phyloP scores from a whole-genome alignment of 2,797 vertebrate species.

The Hydrocynus forskahlii region DNA sequence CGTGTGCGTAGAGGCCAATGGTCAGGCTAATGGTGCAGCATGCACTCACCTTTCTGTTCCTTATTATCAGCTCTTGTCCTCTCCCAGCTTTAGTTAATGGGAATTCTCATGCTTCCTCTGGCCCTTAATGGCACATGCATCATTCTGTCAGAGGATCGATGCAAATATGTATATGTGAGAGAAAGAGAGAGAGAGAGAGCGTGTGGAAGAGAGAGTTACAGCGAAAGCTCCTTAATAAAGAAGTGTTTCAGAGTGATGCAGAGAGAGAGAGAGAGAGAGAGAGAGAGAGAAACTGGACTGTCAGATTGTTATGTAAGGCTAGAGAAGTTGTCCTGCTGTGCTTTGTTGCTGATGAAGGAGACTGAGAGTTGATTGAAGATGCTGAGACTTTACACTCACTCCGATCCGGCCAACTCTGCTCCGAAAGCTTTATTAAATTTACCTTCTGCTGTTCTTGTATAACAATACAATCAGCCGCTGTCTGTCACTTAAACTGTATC shows the following conservation, averaged over 20 bases:
- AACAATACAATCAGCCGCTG: not conserved
- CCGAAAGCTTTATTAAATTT: not conserved
- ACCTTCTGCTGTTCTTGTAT: no score
- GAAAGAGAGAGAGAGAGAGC: constrained; percentile 27
- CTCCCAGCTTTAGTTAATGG: constrained; percentile 59
- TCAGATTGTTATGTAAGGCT: not conserved
- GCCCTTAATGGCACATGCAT: constrained; percentile 66
- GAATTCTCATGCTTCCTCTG: constrained; percentile 52
- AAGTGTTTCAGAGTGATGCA: not conserved
- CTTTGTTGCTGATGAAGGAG: constrained; percentile 5
- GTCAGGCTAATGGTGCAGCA: constrained; percentile 66
- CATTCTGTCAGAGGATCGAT: constrained; percentile 64
- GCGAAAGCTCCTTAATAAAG: not conserved
- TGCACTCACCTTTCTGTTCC: constrained; percentile 47
- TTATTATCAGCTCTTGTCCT: constrained; percentile 56
- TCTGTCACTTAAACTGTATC: not conserved
- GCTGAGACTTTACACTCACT: not conserved
- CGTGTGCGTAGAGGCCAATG: constrained; percentile 48
- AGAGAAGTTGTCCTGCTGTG: not conserved
- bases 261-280: not conserved
- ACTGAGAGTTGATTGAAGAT: not conserved
- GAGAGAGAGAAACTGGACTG: not conserved
- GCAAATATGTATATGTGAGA: constrained; percentile 54
- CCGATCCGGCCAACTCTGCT: not conserved
- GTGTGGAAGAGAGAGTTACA: not conserved